These are phyloP conservation scores for Alentia gelatinosa DNA, from an alignment of 2,888 invertebrate species.

Conservation along the genomic window DNA sequence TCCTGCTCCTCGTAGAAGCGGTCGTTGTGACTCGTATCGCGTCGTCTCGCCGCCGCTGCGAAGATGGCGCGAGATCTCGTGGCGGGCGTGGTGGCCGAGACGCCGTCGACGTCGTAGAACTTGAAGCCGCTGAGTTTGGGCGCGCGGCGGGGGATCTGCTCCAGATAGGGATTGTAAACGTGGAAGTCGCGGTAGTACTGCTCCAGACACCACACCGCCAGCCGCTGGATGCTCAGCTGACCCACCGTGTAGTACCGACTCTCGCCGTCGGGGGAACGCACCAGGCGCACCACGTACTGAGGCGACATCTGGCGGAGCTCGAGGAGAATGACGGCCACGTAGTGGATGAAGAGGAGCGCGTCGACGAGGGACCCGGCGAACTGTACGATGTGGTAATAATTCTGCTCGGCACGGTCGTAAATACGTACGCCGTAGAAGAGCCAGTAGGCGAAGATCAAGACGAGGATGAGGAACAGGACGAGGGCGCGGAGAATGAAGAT, in stretches of 20 bases:
- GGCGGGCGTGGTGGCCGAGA: neutral
- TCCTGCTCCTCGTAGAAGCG: slow-evolving; percentile 98
- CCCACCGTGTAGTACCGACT: slow-evolving; percentile 88
- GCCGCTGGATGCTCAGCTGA: slow-evolving; percentile 92
- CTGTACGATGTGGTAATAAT: slow-evolving; percentile 92
- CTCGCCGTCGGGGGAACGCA: slow-evolving; percentile 97
- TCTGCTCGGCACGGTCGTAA: slow-evolving; percentile 72
- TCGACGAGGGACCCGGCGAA: slow-evolving; percentile 96
- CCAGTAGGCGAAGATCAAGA: slow-evolving; percentile 98
- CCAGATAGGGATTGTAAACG: slow-evolving; percentile 94
- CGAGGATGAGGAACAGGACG: slow-evolving; percentile 91
- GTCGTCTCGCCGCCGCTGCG: slow-evolving; percentile 89
- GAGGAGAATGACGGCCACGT: slow-evolving; percentile 94
- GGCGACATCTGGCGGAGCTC: slow-evolving; percentile 96
- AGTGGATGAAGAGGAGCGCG: slow-evolving; percentile 96
- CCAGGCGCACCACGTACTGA: slow-evolving; percentile 86
- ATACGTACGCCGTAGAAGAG: slow-evolving; percentile 96
- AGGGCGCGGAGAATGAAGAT: slow-evolving; percentile 94
- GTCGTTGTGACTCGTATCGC: slow-evolving; percentile 97
- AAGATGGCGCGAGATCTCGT: slow-evolving; percentile 73
- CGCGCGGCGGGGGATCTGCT: slow-evolving; percentile 71
- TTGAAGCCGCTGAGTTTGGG: slow-evolving; percentile 83
- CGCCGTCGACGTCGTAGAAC: slow-evolving; percentile 96
- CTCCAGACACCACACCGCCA: slow-evolving; percentile 96
- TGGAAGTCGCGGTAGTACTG: slow-evolving; percentile 97